Percentiles rank a stretch among this genome's conserved stretches.
These are phyloP conservation scores for Tholera decimalis DNA, from an alignment of 2,888 invertebrate genomes.

Conservation along the genomic window DNA sequence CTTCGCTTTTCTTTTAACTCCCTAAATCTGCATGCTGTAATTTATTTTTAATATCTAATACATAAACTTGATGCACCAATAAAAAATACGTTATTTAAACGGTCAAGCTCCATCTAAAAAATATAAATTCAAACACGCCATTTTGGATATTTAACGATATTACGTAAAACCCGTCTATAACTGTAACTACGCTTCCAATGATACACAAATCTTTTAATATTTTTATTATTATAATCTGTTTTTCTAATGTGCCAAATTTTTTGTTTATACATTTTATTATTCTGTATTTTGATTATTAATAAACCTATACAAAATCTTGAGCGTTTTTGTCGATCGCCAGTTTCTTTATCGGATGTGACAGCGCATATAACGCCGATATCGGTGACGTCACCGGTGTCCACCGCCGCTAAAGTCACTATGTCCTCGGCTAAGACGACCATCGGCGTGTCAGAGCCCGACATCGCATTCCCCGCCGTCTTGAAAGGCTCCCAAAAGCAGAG, in stretches of 20 bases:
- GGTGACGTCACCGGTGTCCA: slow-evolving; percentile 86
- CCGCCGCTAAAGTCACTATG: slow-evolving; percentile 80
- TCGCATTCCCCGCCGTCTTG: slow-evolving; percentile 94
- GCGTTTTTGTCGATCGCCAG: slow-evolving; percentile 74
- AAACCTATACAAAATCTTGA: slow-evolving; percentile 74
- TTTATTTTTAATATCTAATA: slow-evolving; percentile 67
- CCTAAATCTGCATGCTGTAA: slow-evolving; percentile 79
- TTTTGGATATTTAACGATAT: slow-evolving; percentile 82
- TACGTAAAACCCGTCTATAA: slow-evolving; percentile 64
- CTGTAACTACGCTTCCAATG: slow-evolving; percentile 79
- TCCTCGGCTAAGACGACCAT: slow-evolving; percentile 78
- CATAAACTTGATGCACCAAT: slow-evolving; percentile 84
- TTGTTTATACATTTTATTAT: slow-evolving; percentile 62
- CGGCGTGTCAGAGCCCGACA: slow-evolving; percentile 87
- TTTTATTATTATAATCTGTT: slow-evolving; percentile 68
- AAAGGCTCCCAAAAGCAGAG: slow-evolving; percentile 94
- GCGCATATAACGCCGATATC: slow-evolving; percentile 90
- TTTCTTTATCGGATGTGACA: slow-evolving; percentile 91
- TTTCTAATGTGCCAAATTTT: slow-evolving; percentile 81
- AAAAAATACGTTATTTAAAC: slow-evolving; percentile 84
- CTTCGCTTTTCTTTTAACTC: slow-evolving; percentile 72
- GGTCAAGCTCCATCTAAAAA: slow-evolving; percentile 90
- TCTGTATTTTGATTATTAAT: slow-evolving; percentile 77
- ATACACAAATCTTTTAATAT: slow-evolving; percentile 76
- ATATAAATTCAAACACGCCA: slow-evolving; percentile 89